phyloP scores from a whole-genome alignment of 92 coral and sea anemone genomes.

The Phymanthus crucifer region DNA sequence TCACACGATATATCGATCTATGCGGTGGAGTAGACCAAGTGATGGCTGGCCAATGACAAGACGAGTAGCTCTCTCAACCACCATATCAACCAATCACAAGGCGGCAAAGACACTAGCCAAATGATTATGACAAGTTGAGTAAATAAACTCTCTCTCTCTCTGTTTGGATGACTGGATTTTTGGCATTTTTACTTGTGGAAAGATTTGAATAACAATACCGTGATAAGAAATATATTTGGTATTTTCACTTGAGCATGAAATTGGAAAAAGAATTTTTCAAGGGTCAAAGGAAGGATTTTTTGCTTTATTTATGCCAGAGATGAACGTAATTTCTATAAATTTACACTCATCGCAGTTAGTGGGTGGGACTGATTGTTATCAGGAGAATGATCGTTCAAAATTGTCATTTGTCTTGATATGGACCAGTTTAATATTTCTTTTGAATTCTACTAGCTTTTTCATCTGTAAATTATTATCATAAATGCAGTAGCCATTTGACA shows the following conservation, averaged over 20 bases:
- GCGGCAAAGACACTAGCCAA: constrained; percentile 11
- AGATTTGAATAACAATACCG: neutral
- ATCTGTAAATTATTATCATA: too few species aligned
- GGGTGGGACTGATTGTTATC: constrained; percentile 6
- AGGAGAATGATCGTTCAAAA: neutral
- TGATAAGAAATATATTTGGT: neutral
- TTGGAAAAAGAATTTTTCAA: neutral
- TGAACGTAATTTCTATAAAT: neutral
- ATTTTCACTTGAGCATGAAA: constrained; percentile 5
- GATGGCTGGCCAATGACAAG: constrained; percentile 22
- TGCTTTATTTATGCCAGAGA: neutral
- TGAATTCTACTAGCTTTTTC: too few species aligned
- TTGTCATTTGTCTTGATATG: neutral
- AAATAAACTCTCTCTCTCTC: constrained; percentile 16
- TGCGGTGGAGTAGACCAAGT: constrained; percentile 9
- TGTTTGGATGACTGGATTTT: neutral
- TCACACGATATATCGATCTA: constrained; percentile 19
- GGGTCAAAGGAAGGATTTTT: neutral
- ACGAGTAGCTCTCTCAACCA: constrained; percentile 18
- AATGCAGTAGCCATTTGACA: too few species aligned
- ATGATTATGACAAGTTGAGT: constrained; percentile 27
- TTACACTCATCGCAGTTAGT: neutral
- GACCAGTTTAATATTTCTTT: too few species aligned
- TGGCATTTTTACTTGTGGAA: constrained; percentile 22
- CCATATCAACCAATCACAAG: constrained; percentile 27